phyloP scores from a whole-genome alignment of 2,888 invertebrate species.

The Trisateles emortualis region DNA sequence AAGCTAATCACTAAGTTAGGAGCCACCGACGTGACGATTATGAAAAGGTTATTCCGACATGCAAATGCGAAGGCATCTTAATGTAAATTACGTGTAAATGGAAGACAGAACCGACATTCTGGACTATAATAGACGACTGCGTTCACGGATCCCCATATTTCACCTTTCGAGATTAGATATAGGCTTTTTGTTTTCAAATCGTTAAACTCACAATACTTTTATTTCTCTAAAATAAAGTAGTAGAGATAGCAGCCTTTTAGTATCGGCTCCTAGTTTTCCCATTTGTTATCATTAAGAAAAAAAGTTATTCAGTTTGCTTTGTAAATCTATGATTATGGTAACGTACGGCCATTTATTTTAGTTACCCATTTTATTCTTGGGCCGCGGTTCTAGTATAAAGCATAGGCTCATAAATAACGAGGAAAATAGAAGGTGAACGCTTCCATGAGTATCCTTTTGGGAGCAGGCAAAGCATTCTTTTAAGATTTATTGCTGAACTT shows the following conservation, averaged over 20 bases:
- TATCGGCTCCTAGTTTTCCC: slow-evolving; percentile 63
- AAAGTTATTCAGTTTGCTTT: slow-evolving; percentile 65
- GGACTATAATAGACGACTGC: slow-evolving; percentile 66
- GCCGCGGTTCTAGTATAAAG: slow-evolving; percentile 82
- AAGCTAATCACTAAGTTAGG: slow-evolving; percentile 78
- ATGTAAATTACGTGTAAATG: slow-evolving; percentile 83
- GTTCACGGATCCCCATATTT: slow-evolving; percentile 72
- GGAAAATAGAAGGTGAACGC: slow-evolving; percentile 86
- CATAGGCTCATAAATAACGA: slow-evolving; percentile 85
- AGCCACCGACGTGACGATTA: slow-evolving; percentile 80
- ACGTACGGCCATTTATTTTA: slow-evolving; percentile 81
- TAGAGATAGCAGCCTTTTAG: slow-evolving; percentile 56
- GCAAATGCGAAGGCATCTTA: slow-evolving; percentile 79
- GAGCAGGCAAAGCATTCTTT: slow-evolving; percentile 86
- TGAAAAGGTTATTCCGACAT: slow-evolving; percentile 80
- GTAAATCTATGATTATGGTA: slow-evolving; percentile 79
- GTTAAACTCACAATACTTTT: slow-evolving; percentile 51
- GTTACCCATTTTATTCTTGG: slow-evolving; percentile 85
- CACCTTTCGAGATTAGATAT: slow-evolving; percentile 75
- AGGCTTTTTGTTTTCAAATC: slow-evolving; percentile 67
- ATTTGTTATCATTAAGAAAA: slow-evolving; percentile 74
- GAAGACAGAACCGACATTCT: slow-evolving; percentile 68
- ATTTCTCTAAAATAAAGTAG: slow-evolving; percentile 47
- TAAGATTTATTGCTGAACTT: slow-evolving; percentile 86
- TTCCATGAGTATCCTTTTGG: slow-evolving; percentile 86